phyloP scores from a whole-genome alignment of 2,797 vertebrate genomes.

The Esox lucius region DNA sequence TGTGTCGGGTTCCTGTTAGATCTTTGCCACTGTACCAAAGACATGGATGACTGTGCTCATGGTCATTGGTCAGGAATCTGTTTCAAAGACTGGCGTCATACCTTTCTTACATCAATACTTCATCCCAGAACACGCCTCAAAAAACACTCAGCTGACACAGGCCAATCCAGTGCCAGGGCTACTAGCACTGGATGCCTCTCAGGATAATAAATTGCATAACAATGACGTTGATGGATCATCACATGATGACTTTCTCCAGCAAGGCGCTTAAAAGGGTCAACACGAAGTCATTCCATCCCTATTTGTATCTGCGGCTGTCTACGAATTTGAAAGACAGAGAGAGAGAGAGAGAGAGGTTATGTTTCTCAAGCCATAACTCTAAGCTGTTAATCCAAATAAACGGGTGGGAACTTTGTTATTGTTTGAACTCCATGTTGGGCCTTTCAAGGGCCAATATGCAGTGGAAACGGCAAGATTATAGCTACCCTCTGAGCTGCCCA shows the following conservation, averaged over 20 bases:
- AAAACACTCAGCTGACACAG: not conserved
- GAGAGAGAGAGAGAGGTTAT: not conserved
- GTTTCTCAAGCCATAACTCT: not conserved
- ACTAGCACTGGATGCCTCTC: not conserved
- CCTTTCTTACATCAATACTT: not conserved
- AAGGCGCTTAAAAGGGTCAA: not conserved
- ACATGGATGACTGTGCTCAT: not conserved
- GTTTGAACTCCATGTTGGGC: not conserved
- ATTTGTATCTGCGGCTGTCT: not conserved
- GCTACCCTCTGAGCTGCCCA: not conserved
- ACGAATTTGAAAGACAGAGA: no score
- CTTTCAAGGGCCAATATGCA: not conserved
- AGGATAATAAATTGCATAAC: not conserved
- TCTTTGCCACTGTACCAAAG: not conserved
- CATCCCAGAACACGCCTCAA: not conserved
- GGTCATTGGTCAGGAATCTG: not conserved
- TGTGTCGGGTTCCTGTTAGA: not conserved
- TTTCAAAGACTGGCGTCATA: conserved; percentile 2
- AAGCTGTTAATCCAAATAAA: not conserved
- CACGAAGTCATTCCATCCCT: not conserved
- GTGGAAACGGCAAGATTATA: no score
- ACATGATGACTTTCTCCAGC: not conserved
- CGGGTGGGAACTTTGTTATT: not conserved
- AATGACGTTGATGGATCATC: not conserved
- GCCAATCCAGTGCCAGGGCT: not conserved